These are phyloP conservation scores for Helicolenus hilgendorfi DNA, from an alignment of 2,797 vertebrate genomes.

Conservation along the genomic window DNA sequence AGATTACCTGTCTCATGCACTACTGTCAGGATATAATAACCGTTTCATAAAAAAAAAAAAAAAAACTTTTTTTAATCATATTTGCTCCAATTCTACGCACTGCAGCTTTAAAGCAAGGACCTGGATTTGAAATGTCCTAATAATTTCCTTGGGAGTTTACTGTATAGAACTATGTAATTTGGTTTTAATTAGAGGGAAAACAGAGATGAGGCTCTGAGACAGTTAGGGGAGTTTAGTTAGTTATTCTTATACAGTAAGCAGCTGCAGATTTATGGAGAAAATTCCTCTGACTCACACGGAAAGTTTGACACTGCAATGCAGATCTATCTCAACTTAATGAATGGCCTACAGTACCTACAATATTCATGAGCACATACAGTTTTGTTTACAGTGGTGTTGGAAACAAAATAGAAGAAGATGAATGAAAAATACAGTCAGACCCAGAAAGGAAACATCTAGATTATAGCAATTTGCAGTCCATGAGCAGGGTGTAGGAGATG, in stretches of 20 bases:
- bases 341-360: conserved; percentile 13
- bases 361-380: conserved; percentile 14
- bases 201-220: background rate
- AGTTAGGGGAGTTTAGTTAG: background rate
- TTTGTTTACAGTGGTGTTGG: conserved; percentile 1
- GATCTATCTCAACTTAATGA: conserved; percentile 7
- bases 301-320: conserved; percentile 42
- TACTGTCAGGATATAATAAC: too few relatives aligned
- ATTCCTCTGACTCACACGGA: background rate
- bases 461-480: background rate
- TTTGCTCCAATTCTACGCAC: too few relatives aligned
- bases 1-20: too few relatives aligned
- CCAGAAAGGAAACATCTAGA: background rate
- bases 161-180: background rate
- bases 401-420: background rate
- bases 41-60: too few relatives aligned
- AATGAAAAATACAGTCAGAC: background rate
- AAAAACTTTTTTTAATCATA: too few relatives aligned
- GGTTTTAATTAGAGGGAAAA: background rate
- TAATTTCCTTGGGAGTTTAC: background rate
- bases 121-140: background rate
- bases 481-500: background rate
- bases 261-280: background rate
- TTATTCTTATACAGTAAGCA: background rate
- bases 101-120: background rate